These are phyloP conservation scores for Pseudomugil tenellus DNA, from an alignment of 2,797 vertebrate species.

Conservation along the genomic window DNA sequence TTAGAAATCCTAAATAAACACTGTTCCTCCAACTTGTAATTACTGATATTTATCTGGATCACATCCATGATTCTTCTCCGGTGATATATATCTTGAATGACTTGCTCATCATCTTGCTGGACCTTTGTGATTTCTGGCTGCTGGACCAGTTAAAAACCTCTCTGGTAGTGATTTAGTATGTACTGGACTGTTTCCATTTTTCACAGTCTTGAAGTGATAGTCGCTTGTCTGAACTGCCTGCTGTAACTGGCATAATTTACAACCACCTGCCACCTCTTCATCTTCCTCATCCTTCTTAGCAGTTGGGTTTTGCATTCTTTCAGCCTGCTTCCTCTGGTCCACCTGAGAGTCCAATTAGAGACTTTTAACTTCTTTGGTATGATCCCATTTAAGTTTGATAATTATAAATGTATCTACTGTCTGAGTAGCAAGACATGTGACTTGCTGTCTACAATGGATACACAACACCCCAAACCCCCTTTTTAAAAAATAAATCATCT, in stretches of 20 bases:
- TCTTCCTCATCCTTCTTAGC: not conserved
- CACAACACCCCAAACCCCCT: conserved; percentile 54
- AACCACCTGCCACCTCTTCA: not conserved
- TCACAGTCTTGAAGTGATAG: conserved; percentile 3
- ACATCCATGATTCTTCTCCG: not conserved
- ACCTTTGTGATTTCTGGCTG: not conserved
- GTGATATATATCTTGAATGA: not conserved
- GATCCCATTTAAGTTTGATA: not conserved
- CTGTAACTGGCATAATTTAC: not conserved
- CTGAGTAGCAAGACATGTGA: conserved; percentile 59
- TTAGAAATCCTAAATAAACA: too few species aligned
- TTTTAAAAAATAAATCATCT: conserved; percentile 47
- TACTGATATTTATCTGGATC: not conserved
- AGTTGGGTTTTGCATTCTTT: not conserved
- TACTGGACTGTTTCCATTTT: conserved; percentile 8
- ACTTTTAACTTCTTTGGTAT: not conserved
- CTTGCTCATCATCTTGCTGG: not conserved
- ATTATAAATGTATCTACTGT: conserved; percentile 49
- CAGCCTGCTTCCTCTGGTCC: not conserved
- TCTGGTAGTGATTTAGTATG: conserved; percentile 1
- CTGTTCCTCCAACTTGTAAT: not conserved
- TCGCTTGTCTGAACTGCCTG: conserved; percentile 13
- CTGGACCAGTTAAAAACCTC: not conserved
- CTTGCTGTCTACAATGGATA: conserved; percentile 48
- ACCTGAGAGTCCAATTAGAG: not conserved